Evolutionary conservation across 2,797 vertebrate species (phyloP), one percentile per base, ranked within the genome.

Genomic region (Pipistrellus pygmaeus): DNA sequence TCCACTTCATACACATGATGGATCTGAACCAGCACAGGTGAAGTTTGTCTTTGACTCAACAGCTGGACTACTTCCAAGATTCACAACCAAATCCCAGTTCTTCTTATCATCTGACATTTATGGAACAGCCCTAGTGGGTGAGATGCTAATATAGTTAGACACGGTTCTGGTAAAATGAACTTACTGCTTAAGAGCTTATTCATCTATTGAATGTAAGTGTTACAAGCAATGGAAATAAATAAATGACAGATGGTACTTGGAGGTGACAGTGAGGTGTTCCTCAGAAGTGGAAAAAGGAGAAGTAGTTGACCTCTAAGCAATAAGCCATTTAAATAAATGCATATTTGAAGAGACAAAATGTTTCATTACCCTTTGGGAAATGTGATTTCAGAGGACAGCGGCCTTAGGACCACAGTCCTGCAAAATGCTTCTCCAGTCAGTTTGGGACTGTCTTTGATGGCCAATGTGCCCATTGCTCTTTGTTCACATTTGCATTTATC

Each of bases 1-100:
- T 93, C 88, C 81, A 64, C 85, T 71, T 92, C 20, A 0, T 80
- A 78, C 8, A 41, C 86, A 48, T 93, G 96, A 94, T 94, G 86
- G 85, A 95, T 97, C 94, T 97, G 82, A 94, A 92, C 91, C 44
- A 62, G 88, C 60, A n/a, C 95, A 96, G 97, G 93, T 95, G 93
- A 97, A 72, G 89, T 92, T 95, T 95, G 84, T 96, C 93, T 96
- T 90, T 96, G 95, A 91, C 81, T 87, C 30, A 3, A 96, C 94
- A 97, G 95, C 95, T 96, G 95, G 84, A 75, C 92, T 88, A 71
- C 64, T 80, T 97, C 93, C 91, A 95, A 62, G 62, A 85, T 96
- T 95, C 89, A 85, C 84, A 80, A 30, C 51, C 15, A 77, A 91
- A 91, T 82, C 71, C 62, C 71, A 90, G 62, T 32, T 87, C 48